These are phyloP conservation scores for Eulacestoma nigropectus DNA, from an alignment of 2,113 vertebrate species.

Conservation along the genomic window DNA sequence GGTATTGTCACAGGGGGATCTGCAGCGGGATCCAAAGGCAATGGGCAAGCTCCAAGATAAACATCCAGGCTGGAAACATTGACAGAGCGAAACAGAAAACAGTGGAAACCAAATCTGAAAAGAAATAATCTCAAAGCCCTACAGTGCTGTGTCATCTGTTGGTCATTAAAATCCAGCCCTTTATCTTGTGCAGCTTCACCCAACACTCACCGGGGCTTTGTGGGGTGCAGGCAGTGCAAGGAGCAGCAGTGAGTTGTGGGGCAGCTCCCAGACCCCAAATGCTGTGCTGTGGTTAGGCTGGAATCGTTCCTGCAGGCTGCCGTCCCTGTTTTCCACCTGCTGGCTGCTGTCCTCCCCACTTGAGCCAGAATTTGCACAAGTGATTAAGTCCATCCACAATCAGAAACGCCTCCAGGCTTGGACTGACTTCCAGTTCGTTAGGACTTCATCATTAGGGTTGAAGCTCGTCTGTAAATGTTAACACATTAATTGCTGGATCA, in stretches of 20 bases:
- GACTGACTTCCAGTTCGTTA: neutral
- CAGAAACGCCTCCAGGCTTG: neutral
- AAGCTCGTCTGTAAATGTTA: neutral
- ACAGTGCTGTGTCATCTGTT: neutral
- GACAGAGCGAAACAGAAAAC: neutral
- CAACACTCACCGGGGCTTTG: accelerated
- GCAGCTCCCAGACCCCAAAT: neutral
- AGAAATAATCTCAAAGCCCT: neutral
- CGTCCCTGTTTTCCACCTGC: neutral
- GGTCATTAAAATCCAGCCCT: neutral
- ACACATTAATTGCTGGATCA: neutral
- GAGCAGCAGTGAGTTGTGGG: accelerated
- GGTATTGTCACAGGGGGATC: neutral
- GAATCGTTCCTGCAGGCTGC: neutral
- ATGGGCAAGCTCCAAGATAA: neutral
- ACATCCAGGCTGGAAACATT: neutral
- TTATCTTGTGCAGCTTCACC: neutral
- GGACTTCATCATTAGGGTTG: neutral
- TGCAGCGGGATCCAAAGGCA: neutral
- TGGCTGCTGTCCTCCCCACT: neutral
- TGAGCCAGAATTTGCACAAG: neutral
- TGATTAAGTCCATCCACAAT: neutral
- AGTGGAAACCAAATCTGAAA: neutral
- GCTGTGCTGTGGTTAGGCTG: neutral
- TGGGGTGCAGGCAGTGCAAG: neutral